These are phyloP conservation scores for Conopomorpha cramerella DNA, from an alignment of 1,140 invertebrate species.

Conservation along the genomic window DNA sequence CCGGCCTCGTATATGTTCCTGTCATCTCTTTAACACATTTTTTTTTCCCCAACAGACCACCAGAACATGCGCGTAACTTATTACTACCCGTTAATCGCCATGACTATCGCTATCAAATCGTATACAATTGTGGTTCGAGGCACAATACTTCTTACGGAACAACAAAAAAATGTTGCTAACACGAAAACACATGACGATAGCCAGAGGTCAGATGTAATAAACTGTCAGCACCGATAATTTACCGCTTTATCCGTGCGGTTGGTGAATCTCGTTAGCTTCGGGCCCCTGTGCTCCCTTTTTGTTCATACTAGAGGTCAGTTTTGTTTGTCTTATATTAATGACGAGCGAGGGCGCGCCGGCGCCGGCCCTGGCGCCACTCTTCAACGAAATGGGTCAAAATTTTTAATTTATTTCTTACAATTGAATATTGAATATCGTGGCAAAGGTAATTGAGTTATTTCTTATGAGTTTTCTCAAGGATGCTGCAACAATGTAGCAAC, in stretches of 20 bases:
- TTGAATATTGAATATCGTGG: no score
- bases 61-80: no score
- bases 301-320: constrained; percentile 35
- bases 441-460: constrained; percentile 56
- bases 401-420: constrained; percentile 51
- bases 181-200: no score
- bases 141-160: no score
- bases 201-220: no score
- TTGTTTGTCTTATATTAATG: constrained; percentile 59
- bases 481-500: no score
- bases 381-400: constrained; percentile 44
- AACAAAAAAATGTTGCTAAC: no score
- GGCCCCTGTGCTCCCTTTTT: constrained; percentile 19
- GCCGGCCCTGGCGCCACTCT: constrained; percentile 42
- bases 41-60: no score
- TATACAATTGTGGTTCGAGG: no score
- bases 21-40: constrained; percentile 48
- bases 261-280: constrained; percentile 52
- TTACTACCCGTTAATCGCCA: no score
- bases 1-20: constrained; percentile 32
- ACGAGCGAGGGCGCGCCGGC: constrained; percentile 41
- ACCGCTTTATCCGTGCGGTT: constrained; percentile 52
- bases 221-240: no score
- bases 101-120: no score
- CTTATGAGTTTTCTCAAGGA: constrained; percentile 8